Conservation (phyloP, 2,797 vertebrate species). For the Hippopotamyrus pictus region DNA sequence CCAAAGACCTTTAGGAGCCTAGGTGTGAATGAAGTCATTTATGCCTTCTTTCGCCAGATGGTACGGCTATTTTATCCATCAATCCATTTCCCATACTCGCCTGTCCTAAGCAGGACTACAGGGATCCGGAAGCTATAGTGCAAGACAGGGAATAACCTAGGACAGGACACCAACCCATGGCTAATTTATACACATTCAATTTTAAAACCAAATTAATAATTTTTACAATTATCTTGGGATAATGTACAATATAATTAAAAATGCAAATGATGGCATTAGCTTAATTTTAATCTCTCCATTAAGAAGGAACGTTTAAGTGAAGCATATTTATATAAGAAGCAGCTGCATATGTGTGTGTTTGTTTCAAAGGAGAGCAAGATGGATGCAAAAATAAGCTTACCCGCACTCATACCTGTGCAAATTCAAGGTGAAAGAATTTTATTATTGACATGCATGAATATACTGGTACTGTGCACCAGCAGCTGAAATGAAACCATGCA, state of each 20-base stretch:
- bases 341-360: background rate
- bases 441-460: background rate
- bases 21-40: background rate
- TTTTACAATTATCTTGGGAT: background rate
- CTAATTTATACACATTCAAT: background rate
- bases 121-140: background rate
- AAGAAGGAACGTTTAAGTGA: background rate
- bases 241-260: background rate
- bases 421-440: background rate
- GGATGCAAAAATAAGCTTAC: background rate
- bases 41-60: background rate
- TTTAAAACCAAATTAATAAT: background rate
- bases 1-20: background rate
- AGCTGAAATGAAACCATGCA: background rate
- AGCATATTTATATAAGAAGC: background rate
- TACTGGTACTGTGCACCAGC: background rate
- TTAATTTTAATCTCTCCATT: background rate
- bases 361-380: background rate
- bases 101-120: background rate
- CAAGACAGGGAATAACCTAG: background rate
- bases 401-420: background rate
- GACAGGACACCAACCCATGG: background rate
- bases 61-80: background rate
- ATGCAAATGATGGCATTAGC: background rate
- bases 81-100: background rate